These are phyloP conservation scores for Trachymyrmex septentrionalis DNA, from an alignment of 1,140 invertebrate genomes.

Conservation along the genomic window DNA sequence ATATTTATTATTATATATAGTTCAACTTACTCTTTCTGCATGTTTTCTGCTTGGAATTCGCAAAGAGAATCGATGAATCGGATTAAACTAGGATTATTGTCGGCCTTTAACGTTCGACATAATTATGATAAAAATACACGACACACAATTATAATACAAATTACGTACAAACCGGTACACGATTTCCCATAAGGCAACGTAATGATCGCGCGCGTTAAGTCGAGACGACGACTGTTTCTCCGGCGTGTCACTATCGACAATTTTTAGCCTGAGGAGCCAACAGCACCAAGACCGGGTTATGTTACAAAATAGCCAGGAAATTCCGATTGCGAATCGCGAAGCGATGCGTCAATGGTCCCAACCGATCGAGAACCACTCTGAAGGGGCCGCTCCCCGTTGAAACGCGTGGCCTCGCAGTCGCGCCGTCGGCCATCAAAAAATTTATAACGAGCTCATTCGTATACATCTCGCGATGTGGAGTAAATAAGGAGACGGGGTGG, in stretches of 20 bases:
- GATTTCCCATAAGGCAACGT: neutral
- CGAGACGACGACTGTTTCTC: neutral
- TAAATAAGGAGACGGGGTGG: constrained; percentile 35
- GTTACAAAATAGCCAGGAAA: constrained; percentile 47
- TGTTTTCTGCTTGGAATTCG: neutral
- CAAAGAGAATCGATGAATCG: neutral
- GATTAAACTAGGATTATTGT: neutral
- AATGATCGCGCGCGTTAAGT: neutral
- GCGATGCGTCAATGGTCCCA: constrained; percentile 12
- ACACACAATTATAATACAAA: neutral
- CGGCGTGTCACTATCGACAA: constrained; percentile 8
- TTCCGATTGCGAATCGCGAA: constrained; percentile 51
- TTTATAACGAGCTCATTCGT: constrained; percentile 62
- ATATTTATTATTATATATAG: neutral
- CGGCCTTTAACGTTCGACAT: neutral
- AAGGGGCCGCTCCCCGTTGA: neutral
- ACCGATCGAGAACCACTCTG: constrained; percentile 35
- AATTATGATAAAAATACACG: neutral
- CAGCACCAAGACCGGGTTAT: neutral
- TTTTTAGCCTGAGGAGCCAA: neutral
- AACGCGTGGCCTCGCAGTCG: constrained; percentile 24
- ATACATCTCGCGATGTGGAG: constrained; percentile 56
- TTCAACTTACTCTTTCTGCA: neutral
- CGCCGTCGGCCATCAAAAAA: constrained; percentile 23
- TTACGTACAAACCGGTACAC: neutral